Conservation (phyloP, 2,888 invertebrate genomes). For the Entomobrya multifasciata region DNA sequence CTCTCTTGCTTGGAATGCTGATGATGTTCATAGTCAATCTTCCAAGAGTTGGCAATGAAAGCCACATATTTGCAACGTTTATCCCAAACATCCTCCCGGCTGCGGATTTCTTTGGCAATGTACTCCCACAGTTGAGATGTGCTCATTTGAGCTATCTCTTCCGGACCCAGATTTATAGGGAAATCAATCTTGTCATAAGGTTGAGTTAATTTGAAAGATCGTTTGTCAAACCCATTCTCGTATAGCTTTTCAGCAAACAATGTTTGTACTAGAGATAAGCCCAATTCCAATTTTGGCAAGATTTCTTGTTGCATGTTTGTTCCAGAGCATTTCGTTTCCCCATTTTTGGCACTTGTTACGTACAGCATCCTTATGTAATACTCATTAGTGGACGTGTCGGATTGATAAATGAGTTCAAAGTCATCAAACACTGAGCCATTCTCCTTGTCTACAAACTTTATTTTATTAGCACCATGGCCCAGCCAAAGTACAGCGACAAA, state of each 20-base stretch:
- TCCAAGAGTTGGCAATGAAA: slow-evolving; percentile 93
- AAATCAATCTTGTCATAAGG: too few relatives aligned
- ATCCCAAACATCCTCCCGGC: slow-evolving; percentile 86
- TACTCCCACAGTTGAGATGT: slow-evolving; percentile 92
- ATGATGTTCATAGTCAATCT: slow-evolving; percentile 83
- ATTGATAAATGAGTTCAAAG: slow-evolving; percentile 55
- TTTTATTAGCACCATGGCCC: slow-evolving; percentile 60
- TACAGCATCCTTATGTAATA: slow-evolving; percentile 61
- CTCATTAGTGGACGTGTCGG: slow-evolving; percentile 31
- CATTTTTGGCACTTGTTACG: slow-evolving; percentile 63
- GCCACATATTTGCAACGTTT: slow-evolving; percentile 92
- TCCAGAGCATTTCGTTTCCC: neutral
- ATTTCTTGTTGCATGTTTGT: slow-evolving; percentile 85
- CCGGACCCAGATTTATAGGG: slow-evolving; percentile 86
- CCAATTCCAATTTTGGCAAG: slow-evolving; percentile 86
- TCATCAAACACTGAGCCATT: slow-evolving; percentile 57
- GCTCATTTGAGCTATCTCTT: slow-evolving; percentile 87
- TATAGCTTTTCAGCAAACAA: slow-evolving; percentile 93
- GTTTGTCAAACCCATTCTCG: slow-evolving; percentile 88
- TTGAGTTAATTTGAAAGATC: slow-evolving; percentile 91
- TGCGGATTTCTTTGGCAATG: slow-evolving; percentile 90
- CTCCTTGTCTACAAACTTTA: slow-evolving; percentile 63
- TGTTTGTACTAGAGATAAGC: slow-evolving; percentile 90
- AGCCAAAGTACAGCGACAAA: slow-evolving; percentile 58
- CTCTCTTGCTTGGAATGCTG: neutral